Evolutionary conservation across 2,888 invertebrate species (phyloP).

Genomic region (Calephelis perditalis): DNA sequence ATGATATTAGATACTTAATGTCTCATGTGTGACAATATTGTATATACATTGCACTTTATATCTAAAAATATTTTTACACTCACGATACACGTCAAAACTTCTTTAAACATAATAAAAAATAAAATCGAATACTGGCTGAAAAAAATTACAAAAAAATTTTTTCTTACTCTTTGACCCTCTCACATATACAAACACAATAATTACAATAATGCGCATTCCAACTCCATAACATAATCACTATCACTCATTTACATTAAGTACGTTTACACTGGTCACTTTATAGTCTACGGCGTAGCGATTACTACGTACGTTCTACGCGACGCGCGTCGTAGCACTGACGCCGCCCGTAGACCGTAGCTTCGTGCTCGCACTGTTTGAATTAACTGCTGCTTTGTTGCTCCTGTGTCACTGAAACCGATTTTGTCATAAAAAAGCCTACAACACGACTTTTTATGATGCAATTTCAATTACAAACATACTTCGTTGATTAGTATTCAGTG

Average conservation of each 20-base stretch:
- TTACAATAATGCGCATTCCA: conserved; percentile 44
- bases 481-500: background rate
- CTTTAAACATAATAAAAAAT: too few species aligned
- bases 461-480: conserved; percentile 15
- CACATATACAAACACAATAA: conserved; percentile 14
- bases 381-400: conserved; percentile 70
- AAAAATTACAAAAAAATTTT: background rate
- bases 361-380: conserved; percentile 59
- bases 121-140: background rate
- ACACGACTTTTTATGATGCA: conserved; percentile 14
- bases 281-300: conserved; percentile 47
- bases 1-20: too few species aligned
- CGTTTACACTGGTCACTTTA: conserved; percentile 50
- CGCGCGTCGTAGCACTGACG: conserved; percentile 70
- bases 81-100: too few species aligned
- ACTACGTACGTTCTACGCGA: conserved; percentile 60
- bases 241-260: conserved; percentile 47
- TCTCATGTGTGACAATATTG: too few species aligned
- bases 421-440: conserved; percentile 35
- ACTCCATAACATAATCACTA: conserved; percentile 43
- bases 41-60: too few species aligned
- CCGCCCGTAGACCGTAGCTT: conserved; percentile 38
- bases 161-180: background rate
- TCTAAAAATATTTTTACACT: too few species aligned
- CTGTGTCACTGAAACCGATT: conserved; percentile 48